Conservation (phyloP, 2,888 invertebrate species). For the Drosophila antonietae region DNA sequence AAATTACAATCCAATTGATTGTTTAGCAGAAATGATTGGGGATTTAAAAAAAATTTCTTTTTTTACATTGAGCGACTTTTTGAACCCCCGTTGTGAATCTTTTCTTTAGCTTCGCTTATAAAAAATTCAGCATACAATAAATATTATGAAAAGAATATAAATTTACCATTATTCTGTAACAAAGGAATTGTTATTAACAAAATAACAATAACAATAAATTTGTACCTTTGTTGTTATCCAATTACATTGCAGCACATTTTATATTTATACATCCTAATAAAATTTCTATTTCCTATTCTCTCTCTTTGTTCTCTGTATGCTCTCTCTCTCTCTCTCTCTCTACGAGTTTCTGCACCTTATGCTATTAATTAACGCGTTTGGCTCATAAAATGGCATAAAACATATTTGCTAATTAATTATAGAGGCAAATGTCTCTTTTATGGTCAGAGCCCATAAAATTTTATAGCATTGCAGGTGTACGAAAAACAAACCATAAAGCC, state of each 20-base stretch:
- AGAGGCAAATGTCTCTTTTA: slow-evolving; percentile 48
- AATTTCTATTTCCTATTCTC: neutral
- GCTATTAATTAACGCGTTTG: slow-evolving; percentile 46
- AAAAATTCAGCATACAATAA: neutral
- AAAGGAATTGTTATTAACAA: slow-evolving; percentile 2
- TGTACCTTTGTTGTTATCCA: neutral
- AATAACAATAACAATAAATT: slow-evolving; percentile 13
- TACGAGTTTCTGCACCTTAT: slow-evolving; percentile 7
- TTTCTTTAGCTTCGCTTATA: neutral
- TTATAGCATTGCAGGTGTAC: slow-evolving; percentile 50
- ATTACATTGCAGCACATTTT: neutral
- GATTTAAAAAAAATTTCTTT: no score
- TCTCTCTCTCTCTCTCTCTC: neutral
- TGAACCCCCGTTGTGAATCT: neutral
- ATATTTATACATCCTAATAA: slow-evolving; percentile 5
- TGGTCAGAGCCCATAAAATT: slow-evolving; percentile 51
- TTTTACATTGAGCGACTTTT: neutral
- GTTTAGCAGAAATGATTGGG: slow-evolving; percentile 2
- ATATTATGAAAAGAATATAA: slow-evolving; percentile 1
- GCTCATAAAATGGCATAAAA: slow-evolving; percentile 50
- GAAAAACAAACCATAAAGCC: slow-evolving; percentile 23
- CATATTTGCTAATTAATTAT: slow-evolving; percentile 71
- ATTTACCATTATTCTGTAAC: slow-evolving; percentile 7
- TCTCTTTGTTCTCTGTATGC: neutral
- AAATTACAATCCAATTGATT: slow-evolving; percentile 13